Base-by-base conservation (phyloP, 2,113 vertebrate genomes). In the Notothenia coriiceps region DNA sequence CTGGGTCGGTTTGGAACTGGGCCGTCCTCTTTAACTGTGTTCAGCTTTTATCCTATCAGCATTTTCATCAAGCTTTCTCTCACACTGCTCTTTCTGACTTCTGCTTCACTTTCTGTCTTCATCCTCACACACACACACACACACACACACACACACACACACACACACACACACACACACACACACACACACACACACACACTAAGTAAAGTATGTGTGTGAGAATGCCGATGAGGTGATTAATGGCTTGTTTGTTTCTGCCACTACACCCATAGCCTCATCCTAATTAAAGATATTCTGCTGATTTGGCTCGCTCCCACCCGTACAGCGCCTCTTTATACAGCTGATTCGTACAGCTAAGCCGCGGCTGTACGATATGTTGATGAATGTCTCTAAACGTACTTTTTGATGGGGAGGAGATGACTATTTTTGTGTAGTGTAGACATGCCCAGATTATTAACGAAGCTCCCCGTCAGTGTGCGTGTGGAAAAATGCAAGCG, bases 221-320 rank as follows among this genome's bases (percentile, higher is more conserved):
- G 44, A 52, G 74, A 74, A 50, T 68, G 51, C 76, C 76, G 68
- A 74, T 81, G 70, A 75, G 66, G 64, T 82, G 86, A 88, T 84
- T 83, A 79, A 90, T 87, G 82, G 15, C 64, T 79, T 80, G 69
- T 84, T 88, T 86, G 80, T 87, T 84, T 87, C 64, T 76, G 59
- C 82, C 63, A 86, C 82, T 72, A 44, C 68, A 79, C 74, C 60
- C 66, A 51, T 55, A 61, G 55, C 17, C 59, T 73, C 74, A 67
- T 83, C 71, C 86, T 81, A 88, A 89, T 91, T 85, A 85, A 83
- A 83, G 66, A 78, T 80, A 87, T 88, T 85, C 33, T 87, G 84
- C 80, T 84, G 77, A 83, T 88, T 71, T 88, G 68, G 75, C 71
- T 44, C 33, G 13, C 72, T 44, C 69, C 66, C 74, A 40, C 79